Percentiles rank a stretch among this genome's conserved stretches.
phyloP scores from a whole-genome alignment of 2,888 invertebrate genomes.

The Argyresthia goedartella region DNA sequence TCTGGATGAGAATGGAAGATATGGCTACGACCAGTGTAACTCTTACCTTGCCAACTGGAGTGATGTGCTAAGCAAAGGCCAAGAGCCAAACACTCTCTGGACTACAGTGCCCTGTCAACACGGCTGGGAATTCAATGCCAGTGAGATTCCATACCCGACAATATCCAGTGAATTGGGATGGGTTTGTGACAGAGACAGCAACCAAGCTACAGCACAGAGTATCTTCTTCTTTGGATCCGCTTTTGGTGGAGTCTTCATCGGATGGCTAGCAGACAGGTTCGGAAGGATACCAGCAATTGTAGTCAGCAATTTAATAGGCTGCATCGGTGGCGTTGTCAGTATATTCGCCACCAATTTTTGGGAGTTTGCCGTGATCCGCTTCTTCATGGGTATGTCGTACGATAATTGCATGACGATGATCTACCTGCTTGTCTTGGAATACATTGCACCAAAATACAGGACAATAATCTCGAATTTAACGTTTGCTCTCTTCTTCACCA shows the following conservation, averaged over 20 bases:
- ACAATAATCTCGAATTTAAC: constrained; percentile 10
- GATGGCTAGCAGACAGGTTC: constrained; percentile 10
- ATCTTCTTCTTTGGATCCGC: constrained; percentile 11
- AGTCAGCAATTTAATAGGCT: constrained; percentile 8
- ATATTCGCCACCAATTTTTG: constrained; percentile 8
- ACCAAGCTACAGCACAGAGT: constrained; percentile 11
- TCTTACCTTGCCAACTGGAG: constrained; percentile 11
- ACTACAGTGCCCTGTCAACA: constrained; percentile 5
- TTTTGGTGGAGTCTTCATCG: constrained; percentile 9
- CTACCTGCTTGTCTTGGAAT: constrained; percentile 11
- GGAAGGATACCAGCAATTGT: constrained; percentile 10
- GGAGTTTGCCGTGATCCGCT: constrained; percentile 8
- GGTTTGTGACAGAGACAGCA: constrained; percentile 11
- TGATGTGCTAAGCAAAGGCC: constrained; percentile 4
- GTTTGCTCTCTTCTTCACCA: constrained; percentile 10
- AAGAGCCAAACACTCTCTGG: constrained; percentile 1
- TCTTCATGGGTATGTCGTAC: constrained; percentile 10
- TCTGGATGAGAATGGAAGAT: constrained; percentile 2
- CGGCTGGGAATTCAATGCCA: constrained; percentile 12
- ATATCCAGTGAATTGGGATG: constrained; percentile 11
- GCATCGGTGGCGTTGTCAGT: constrained; percentile 8
- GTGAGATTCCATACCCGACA: constrained; percentile 11
- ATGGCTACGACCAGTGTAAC: constrained; percentile 7
- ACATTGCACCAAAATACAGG: constrained; percentile 12
- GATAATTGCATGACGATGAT: constrained; percentile 12